A percentile compares a stretch with the other conserved stretches of the same genome.
phyloP scores from a whole-genome alignment of 2,888 invertebrate genomes.

The Steromphala cineraria region DNA sequence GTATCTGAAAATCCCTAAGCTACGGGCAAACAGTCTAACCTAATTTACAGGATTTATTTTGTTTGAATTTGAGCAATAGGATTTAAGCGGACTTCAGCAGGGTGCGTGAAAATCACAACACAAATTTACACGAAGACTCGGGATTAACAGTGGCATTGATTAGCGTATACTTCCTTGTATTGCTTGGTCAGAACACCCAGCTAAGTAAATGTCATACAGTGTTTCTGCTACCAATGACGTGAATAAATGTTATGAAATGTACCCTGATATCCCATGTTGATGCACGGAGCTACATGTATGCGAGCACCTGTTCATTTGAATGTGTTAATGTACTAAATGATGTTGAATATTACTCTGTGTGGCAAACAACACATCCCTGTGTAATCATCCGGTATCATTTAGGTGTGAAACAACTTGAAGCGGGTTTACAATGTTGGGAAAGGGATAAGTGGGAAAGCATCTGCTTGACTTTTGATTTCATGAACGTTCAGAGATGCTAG shows the following conservation, averaged over 20 bases:
- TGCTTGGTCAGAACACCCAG: neutral
- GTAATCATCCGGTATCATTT: neutral
- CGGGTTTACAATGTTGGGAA: no score
- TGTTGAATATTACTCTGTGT: no score
- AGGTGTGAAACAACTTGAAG: no score
- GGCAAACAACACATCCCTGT: no score
- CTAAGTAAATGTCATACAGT: neutral
- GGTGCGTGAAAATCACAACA: neutral
- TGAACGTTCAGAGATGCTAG: no score
- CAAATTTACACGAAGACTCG: neutral
- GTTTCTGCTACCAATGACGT: neutral
- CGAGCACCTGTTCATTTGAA: neutral
- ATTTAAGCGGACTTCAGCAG: neutral
- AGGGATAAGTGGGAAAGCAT: no score
- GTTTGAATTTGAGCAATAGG: neutral
- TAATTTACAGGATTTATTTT: constrained; percentile 7
- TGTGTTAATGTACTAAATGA: no score
- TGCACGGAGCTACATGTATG: neutral
- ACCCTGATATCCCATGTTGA: neutral
- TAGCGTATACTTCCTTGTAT: neutral
- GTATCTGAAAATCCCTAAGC: neutral
- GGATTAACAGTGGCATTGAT: neutral
- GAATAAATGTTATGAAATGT: neutral
- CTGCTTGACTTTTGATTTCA: no score
- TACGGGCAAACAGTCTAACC: neutral